These are phyloP conservation scores for Aphelenchoides avenae DNA, from an alignment of 1,140 invertebrate genomes.

Conservation along the genomic window DNA sequence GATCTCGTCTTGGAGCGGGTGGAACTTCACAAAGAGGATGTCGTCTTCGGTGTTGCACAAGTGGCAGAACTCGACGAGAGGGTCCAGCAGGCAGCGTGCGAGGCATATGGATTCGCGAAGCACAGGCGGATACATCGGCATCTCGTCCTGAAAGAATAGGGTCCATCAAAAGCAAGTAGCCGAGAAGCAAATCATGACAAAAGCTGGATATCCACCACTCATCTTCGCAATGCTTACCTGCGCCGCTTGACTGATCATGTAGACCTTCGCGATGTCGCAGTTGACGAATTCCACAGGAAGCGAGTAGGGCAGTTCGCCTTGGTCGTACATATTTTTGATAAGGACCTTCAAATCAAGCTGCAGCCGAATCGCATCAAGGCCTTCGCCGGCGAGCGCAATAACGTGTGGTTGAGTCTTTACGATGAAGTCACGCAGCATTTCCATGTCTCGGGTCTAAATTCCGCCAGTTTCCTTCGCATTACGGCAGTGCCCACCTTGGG, in stretches of 20 bases:
- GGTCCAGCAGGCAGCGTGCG: constrained; percentile 86
- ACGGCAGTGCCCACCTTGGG: constrained; percentile 64
- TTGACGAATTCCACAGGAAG: constrained; percentile 47
- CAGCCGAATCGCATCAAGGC: constrained; percentile 60
- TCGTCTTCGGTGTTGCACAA: constrained; percentile 90
- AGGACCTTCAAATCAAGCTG: constrained; percentile 35
- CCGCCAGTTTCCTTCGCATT: background rate
- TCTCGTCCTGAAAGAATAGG: constrained; percentile 41
- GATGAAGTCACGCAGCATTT: constrained; percentile 79
- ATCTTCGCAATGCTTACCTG: constrained; percentile 21
- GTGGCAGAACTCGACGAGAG: constrained; percentile 89
- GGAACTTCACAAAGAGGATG: constrained; percentile 85
- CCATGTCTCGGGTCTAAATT: constrained; percentile 67
- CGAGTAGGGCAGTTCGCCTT: constrained; percentile 7
- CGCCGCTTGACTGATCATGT: constrained; percentile 36
- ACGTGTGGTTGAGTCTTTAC: constrained; percentile 85
- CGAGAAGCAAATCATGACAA: constrained; percentile 4
- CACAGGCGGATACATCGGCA: constrained; percentile 42
- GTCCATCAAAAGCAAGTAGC: background rate
- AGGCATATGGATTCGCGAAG: constrained; percentile 72
- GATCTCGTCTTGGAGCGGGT: constrained; percentile 70
- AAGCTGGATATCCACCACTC: constrained; percentile 1
- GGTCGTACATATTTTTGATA: constrained; percentile 26
- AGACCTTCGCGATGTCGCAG: constrained; percentile 46
- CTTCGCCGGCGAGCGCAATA: constrained; percentile 82